These are phyloP conservation scores for Athene cunicularia DNA, from an alignment of 2,113 vertebrate genomes.

Conservation along the genomic window DNA sequence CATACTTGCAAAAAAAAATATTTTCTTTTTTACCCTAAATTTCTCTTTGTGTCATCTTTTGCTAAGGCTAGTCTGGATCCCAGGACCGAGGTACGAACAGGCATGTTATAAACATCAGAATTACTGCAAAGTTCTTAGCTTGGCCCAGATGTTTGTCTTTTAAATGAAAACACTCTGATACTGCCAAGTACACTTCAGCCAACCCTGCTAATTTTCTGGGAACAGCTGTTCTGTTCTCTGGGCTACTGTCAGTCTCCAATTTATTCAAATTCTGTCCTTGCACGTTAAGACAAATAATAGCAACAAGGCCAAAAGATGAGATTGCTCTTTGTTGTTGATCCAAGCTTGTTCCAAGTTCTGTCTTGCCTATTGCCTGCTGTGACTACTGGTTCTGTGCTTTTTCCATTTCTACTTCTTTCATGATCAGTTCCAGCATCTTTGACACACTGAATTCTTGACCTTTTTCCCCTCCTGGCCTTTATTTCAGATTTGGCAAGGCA, in stretches of 20 bases:
- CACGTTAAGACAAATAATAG: constrained; percentile 17
- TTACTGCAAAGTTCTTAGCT: not conserved
- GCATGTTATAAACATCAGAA: not conserved
- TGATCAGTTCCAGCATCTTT: not conserved
- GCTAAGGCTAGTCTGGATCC: not conserved
- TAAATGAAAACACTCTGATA: not conserved
- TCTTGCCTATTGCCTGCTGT: constrained; percentile 17
- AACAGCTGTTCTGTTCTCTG: constrained; percentile 42
- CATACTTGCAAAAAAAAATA: not conserved
- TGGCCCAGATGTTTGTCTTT: not conserved
- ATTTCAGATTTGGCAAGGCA: not conserved
- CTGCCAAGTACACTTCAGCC: not conserved
- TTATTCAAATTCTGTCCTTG: not conserved
- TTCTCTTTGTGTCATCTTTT: not conserved
- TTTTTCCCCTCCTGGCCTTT: not conserved
- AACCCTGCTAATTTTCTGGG: not conserved
- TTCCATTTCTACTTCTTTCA: not conserved
- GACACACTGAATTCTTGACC: not conserved
- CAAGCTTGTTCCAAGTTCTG: constrained; percentile 8
- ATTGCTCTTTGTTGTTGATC: constrained; percentile 24
- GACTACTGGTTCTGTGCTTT: not conserved
- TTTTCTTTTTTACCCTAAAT: not conserved
- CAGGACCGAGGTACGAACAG: not conserved
- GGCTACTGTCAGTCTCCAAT: constrained; percentile 12
- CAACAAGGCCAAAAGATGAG: not conserved